Base-by-base conservation (phyloP, 2,888 invertebrate species). In the Drosophila parthenogenetica region DNA sequence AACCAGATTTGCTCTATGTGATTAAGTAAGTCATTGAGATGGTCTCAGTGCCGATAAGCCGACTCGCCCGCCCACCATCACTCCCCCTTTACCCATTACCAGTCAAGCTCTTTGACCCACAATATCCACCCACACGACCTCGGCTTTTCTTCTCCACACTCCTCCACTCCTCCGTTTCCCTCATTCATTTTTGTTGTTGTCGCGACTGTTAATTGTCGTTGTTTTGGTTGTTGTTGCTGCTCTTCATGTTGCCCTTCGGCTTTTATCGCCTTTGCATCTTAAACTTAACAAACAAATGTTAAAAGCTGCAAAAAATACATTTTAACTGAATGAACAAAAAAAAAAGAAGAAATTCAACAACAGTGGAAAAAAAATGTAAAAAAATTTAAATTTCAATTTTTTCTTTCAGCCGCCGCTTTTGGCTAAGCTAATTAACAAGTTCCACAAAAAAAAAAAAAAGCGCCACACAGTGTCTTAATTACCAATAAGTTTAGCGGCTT, bases 11-110 rank as follows among this genome's bases (percentile, higher is more conserved):
- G 82, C 81, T 73, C 87, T 85, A 85, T 87, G 88, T 84, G 89
- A 89, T 87, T 89, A 87, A 87, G 87, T 84, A 89, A 87, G 89
- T 87, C 87, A 87, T 87, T 87, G 87, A 89, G 87, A 79, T 80
- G 78, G 69, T 77, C 77, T 77, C 69, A 59, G 62, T 79, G 73
- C 69, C 79, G 84, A 84, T 84, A 87, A 82, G 82, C 81, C 81
- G 60, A 32, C 59, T 45, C 32, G 16, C 25, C 35, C 40, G 29
- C 46, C 54, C 53, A 5, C 4, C 2, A 37, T 14, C 17, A 16
- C 10, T 1, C 42, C 35, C 16, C 14, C 11, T 45, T 54, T 35
- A 32, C 66, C 19, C 5, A 25, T 2, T 35, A 4, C 35, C 48
- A 37, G 48, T 43, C 55, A 35, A 22, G 45, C 46, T 46, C 40